Evolutionary conservation across 2,113 vertebrate species (phyloP).

Genomic region (Ameiurus melas): DNA sequence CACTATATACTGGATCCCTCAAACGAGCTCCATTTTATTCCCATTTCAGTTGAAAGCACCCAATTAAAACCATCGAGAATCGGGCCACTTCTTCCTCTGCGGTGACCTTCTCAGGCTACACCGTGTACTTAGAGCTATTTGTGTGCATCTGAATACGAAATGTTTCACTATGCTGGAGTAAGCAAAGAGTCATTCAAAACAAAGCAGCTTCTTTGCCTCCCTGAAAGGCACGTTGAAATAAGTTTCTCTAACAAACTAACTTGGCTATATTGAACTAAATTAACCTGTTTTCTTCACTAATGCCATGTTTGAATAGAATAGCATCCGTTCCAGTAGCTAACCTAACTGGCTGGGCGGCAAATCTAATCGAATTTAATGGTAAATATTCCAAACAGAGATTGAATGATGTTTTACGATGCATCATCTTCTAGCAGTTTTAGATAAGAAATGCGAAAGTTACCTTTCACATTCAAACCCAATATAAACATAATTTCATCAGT

Average conservation of each 20-base stretch:
- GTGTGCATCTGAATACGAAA: background rate
- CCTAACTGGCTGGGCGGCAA: background rate
- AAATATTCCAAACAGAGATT: background rate
- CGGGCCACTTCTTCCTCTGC: background rate
- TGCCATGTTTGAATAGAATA: background rate
- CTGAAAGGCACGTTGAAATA: background rate
- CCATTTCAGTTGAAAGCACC: background rate
- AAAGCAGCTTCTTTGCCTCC: background rate
- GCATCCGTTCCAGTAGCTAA: background rate
- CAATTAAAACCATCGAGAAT: background rate
- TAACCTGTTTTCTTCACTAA: background rate
- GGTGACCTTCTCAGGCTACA: background rate
- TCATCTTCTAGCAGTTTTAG: background rate
- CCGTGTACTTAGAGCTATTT: background rate
- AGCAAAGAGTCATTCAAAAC: background rate
- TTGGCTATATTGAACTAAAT: background rate
- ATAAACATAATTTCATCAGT: background rate
- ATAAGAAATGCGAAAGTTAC: background rate
- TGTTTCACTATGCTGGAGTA: background rate
- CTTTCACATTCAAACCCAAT: background rate
- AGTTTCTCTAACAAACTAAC: background rate
- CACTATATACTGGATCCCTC: background rate
- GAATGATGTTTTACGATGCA: background rate
- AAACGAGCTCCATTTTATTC: background rate
- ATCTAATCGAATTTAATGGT: background rate